Evolutionary conservation across 1,140 invertebrate species (phyloP).

Genomic region (Mya arenaria): DNA sequence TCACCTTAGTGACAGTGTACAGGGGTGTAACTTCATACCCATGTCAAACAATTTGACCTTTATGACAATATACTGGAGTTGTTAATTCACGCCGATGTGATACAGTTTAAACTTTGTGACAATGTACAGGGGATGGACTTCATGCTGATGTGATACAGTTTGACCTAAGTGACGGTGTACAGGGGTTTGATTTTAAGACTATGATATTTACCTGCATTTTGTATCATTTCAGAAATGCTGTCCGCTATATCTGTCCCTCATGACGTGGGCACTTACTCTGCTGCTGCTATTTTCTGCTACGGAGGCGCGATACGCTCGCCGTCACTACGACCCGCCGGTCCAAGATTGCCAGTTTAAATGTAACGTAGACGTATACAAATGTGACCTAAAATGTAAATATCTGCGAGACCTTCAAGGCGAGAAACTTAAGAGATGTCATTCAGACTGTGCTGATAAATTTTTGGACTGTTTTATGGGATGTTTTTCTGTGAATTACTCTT

Average conservation of each 20-base stretch:
- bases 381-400: conserved; percentile 42
- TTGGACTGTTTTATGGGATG: conserved; percentile 37
- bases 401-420: conserved; percentile 6
- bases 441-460: conserved; percentile 28
- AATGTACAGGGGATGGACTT: no score
- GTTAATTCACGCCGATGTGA: no score
- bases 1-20: no score
- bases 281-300: background rate
- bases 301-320: background rate
- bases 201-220: no score
- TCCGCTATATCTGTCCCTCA: background rate
- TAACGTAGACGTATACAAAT: conserved; percentile 19
- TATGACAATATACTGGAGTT: no score
- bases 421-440: conserved; percentile 23
- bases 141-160: no score
- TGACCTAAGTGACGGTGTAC: no score
- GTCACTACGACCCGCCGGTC: background rate
- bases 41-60: no score
- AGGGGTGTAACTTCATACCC: no score
- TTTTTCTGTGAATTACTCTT: no score
- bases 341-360: conserved; percentile 31
- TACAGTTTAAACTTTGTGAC: no score
- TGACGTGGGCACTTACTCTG: background rate
- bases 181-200: no score
- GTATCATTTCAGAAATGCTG: background rate